Evolutionary conservation across 2,113 vertebrate genomes (phyloP).

Genomic region (Erinaceus europaeus): DNA sequence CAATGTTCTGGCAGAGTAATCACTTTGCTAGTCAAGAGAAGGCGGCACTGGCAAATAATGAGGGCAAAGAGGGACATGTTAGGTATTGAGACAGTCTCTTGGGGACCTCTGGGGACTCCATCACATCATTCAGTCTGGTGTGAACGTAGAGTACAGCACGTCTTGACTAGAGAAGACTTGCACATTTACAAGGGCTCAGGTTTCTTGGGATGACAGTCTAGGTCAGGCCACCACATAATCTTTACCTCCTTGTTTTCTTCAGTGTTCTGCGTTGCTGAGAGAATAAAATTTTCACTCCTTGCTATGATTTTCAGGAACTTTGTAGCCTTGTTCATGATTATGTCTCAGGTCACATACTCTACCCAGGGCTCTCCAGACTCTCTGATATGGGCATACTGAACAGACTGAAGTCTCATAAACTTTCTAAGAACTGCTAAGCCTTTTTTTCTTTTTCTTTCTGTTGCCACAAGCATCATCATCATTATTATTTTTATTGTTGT

Average conservation of each 20-base stretch:
- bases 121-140: neutral
- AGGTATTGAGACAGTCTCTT: neutral
- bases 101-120: neutral
- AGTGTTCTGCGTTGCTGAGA: neutral
- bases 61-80: neutral
- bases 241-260: neutral
- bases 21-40: neutral
- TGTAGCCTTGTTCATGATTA: neutral
- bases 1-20: neutral
- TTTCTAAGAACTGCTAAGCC: neutral
- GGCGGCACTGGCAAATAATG: fast-evolving
- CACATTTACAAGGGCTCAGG: too few relatives aligned
- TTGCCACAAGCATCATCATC: neutral
- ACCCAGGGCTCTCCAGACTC: neutral
- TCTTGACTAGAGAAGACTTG: too few relatives aligned
- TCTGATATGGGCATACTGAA: neutral
- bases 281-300: neutral
- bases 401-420: neutral
- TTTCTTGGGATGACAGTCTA: neutral
- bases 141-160: neutral
- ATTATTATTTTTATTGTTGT: too few relatives aligned
- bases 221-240: too few relatives aligned
- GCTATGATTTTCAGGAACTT: neutral
- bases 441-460: neutral
- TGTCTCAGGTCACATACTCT: neutral